Evolutionary conservation across 2,113 vertebrate genomes (phyloP), one percentile per base, ranked within the genome.

Genomic region (Eonycteris spelaea): DNA sequence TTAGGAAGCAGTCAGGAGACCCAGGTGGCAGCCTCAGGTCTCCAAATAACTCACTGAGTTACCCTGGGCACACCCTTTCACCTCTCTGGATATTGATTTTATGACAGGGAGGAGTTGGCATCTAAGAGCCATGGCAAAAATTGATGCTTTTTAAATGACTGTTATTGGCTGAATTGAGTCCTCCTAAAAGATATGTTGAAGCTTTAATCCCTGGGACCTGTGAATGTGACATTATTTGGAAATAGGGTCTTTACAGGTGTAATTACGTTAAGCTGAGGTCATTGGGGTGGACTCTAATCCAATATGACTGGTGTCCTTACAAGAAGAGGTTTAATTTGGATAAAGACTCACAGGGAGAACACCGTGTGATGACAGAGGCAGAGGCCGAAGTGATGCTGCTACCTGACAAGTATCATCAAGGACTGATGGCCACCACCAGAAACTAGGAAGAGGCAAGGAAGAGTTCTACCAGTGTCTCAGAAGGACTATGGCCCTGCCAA

Each of bases 111-210:
- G 1, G 3, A 67, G 21, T 7, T 53, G 77, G 59, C 59, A 68
- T 91, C 75, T 91, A 51, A 95, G 43, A 90, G 78, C 12, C 82
- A 95, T 0, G 35, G 84, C 5, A 83, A 85, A 38, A 77, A 86
- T 15, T 26, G 73, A 57, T 38, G 26, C 30, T 90, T 86, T 63
- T 89, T 22, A 82, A 80, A 67, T n/a, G 80, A 73, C 33, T 28
- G 14, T 40, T 45, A 11, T 22, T 67, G 24, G 21, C 68, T 86
- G 40, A 55, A 48, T 1, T 22, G 7, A 67, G 26, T 55, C 63
- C 24, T 28, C 45, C 22, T 35, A 70, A 33, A 91, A 92, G 73
- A 30, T 33, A 55, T 3, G 30, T 53, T 24, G 68, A 88, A 78
- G 88, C 22, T 33, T 80, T 51, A 51, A 51, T 51, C 51, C 15